Base-by-base conservation (phyloP, 1,140 invertebrate species). In the Drosophila parabipectinata region DNA sequence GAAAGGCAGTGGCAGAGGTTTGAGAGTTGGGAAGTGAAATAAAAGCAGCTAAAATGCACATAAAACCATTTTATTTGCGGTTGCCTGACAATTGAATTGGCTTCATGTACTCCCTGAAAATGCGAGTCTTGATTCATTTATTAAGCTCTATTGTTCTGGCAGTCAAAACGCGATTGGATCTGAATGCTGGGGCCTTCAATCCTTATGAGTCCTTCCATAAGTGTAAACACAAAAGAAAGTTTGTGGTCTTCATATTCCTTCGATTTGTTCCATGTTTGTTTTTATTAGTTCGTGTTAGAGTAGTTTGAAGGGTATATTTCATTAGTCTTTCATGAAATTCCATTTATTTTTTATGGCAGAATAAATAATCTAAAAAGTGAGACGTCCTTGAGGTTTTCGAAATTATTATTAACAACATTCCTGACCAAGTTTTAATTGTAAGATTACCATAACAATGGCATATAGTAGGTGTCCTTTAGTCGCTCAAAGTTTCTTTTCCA, bases 41-140 rank as follows among this genome's bases (percentile, higher is more conserved):
- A 52, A 55, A 51, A 63, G 57, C 56, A 61, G 45, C 62, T 54
- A 45, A 79, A 74, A 67, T 41, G 56, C 34, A 59, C 74, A 73
- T 64, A 60, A 76, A 76, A 68, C 55, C 52, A 71, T 77, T 77
- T 77, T 69, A 69, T 75, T 78, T 87, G 83, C 59, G 83, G 82
- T 56, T 79, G 71, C 67, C 58, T 66, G 54, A 72, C 72, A 84
- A 84, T 85, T 84, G 73, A 77, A 88, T 87, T 87, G 78, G 32
- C 71, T 67, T 88, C 52, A 59, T 85, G 45, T 67, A 48, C 63
- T 66, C 30, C 14, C n/a, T 63, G 12, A 52, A 39, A 69, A 69
- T 55, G 28, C 44, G 63, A 50, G 52, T 69, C 34, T 41, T 66
- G 47, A 75, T 75, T 75, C 59, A 30, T 71, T 52, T 34, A 71